Evolutionary conservation across 2,797 vertebrate species (phyloP).

Genomic region (Sylvilagus floridanus): DNA sequence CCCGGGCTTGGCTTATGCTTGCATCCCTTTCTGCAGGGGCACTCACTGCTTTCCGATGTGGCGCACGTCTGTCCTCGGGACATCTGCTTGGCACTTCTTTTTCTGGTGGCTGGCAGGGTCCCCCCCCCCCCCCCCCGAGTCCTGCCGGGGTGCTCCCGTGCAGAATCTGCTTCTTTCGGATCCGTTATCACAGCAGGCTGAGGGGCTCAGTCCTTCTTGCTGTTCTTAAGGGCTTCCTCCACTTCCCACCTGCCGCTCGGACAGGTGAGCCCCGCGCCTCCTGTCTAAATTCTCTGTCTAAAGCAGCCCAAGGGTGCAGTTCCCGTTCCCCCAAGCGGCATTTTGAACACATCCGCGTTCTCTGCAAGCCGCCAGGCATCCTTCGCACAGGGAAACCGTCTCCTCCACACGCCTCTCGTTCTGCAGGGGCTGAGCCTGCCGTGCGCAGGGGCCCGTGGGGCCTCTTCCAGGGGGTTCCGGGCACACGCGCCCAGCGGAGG

Average conservation of each 20-base stretch:
- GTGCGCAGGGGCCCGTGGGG: too few species aligned
- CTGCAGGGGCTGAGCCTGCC: too few species aligned
- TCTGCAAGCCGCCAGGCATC: background rate
- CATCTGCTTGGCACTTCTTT: background rate
- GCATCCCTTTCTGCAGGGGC: background rate
- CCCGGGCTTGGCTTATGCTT: background rate
- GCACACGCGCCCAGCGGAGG: too few species aligned
- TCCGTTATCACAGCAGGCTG: background rate
- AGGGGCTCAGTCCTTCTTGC: background rate
- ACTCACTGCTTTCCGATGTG: background rate
- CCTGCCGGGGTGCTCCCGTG: too few species aligned
- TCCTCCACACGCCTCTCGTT: background rate
- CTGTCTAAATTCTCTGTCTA: background rate
- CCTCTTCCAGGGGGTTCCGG: too few species aligned
- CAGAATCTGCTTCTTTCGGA: background rate
- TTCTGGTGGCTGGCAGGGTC: background rate
- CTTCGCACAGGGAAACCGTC: background rate
- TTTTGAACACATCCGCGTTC: background rate
- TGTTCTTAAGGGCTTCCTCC: too few species aligned
- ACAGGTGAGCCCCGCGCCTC: too few species aligned
- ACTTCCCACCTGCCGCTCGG: background rate
- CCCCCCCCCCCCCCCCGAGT: too few species aligned
- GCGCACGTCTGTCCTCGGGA: background rate
- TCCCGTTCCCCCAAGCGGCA: too few species aligned
- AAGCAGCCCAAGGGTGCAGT: background rate